Conservation (phyloP, 2,888 invertebrate species). For the Hypolimnas misippus region DNA sequence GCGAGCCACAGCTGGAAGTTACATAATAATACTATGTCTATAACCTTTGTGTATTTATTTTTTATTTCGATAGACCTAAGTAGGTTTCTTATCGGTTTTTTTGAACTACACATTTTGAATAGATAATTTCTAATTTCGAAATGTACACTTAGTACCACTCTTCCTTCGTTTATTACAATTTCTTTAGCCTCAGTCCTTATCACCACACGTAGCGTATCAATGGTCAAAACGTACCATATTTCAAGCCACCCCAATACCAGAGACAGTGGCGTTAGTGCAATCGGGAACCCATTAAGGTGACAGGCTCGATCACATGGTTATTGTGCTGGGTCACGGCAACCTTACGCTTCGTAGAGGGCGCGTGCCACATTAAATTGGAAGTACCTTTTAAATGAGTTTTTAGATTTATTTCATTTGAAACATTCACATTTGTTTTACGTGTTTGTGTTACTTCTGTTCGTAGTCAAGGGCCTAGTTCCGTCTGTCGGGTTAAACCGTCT, state of each 20-base stretch:
- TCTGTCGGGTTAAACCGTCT: not conserved
- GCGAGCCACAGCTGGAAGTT: too few relatives aligned
- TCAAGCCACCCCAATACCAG: slow-evolving; percentile 41
- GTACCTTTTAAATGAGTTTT: not conserved
- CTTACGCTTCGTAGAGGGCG: slow-evolving; percentile 41
- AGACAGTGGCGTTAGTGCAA: slow-evolving; percentile 52
- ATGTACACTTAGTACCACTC: too few relatives aligned
- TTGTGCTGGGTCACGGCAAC: slow-evolving; percentile 48
- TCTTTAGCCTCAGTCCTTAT: not conserved
- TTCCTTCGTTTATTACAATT: not conserved
- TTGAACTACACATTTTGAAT: too few relatives aligned
- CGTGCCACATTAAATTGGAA: slow-evolving; percentile 33
- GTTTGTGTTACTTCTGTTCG: not conserved
- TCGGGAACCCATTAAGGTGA: slow-evolving; percentile 67
- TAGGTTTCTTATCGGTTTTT: too few relatives aligned
- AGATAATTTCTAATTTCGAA: too few relatives aligned
- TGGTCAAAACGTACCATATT: slow-evolving; percentile 37
- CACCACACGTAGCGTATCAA: slow-evolving; percentile 19
- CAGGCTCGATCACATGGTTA: slow-evolving; percentile 45
- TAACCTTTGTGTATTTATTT: too few relatives aligned
- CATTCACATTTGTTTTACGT: not conserved
- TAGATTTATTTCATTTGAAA: slow-evolving; percentile 11
- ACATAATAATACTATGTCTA: too few relatives aligned
- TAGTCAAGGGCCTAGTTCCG: too few relatives aligned
- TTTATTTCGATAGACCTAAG: too few relatives aligned